Evolutionary conservation across 2,113 vertebrate species (phyloP).

Genomic region (Naja naja): DNA sequence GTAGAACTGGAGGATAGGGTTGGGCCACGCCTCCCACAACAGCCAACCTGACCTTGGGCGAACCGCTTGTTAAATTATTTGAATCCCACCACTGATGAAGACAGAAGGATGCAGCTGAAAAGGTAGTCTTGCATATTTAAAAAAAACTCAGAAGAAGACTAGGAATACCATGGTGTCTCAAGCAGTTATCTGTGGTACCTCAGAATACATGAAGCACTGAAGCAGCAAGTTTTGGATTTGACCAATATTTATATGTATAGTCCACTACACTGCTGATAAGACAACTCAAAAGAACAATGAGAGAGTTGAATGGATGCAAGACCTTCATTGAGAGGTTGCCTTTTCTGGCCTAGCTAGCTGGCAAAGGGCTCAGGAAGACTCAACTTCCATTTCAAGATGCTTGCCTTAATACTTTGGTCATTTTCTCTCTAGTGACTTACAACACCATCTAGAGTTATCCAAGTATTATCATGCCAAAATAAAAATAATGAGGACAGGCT

Average conservation of each 20-base stretch:
- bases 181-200: too few relatives aligned
- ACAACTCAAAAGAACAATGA: neutral
- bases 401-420: neutral
- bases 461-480: neutral
- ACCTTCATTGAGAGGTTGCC: neutral
- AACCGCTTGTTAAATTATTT: too few relatives aligned
- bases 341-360: neutral
- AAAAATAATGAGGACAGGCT: neutral
- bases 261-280: neutral
- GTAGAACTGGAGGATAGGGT: too few relatives aligned
- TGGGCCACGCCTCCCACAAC: too few relatives aligned
- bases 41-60: too few relatives aligned
- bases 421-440: neutral
- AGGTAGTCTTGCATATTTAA: too few relatives aligned
- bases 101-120: too few relatives aligned
- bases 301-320: neutral
- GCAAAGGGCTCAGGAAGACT: neutral
- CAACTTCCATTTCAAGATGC: neutral
- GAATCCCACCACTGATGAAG: too few relatives aligned
- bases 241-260: neutral
- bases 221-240: neutral
- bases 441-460: neutral
- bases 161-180: too few relatives aligned
- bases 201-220: too few relatives aligned
- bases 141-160: too few relatives aligned